phyloP scores from a whole-genome alignment of 1,140 invertebrate genomes.

The Cotesia vestalis region DNA sequence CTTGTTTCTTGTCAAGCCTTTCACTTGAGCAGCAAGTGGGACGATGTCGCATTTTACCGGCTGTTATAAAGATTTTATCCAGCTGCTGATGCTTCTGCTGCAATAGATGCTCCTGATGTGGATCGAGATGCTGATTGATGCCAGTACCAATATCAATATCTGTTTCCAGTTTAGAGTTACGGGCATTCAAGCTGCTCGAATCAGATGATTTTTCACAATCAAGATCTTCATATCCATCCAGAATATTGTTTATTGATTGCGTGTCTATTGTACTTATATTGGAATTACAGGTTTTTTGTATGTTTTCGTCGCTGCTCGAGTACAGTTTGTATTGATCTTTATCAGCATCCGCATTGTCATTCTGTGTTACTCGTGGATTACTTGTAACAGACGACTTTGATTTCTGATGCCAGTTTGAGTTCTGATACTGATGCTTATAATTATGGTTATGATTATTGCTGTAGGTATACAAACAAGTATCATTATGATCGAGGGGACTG shows the following conservation, averaged over 20 bases:
- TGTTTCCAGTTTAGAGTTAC: conserved; percentile 45
- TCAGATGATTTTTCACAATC: conserved; percentile 51
- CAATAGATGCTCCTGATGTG: conserved; percentile 34
- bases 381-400: neutral
- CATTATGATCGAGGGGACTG: conserved; percentile 30
- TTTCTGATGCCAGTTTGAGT: conserved; percentile 25
- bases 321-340: conserved; percentile 33
- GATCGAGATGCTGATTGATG: neutral
- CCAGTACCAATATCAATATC: conserved; percentile 46
- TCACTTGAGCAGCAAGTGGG: conserved; percentile 37
- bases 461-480: conserved; percentile 21
- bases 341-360: neutral
- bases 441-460: too few relatives aligned
- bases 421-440: too few relatives aligned
- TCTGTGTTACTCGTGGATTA: neutral
- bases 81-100: conserved; percentile 42
- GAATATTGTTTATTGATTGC: conserved; percentile 56
- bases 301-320: conserved; percentile 54
- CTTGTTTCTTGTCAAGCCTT: conserved; percentile 37
- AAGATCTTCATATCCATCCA: conserved; percentile 55
- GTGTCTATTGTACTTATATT: conserved; percentile 57
- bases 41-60: conserved; percentile 24
- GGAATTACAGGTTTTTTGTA: conserved; percentile 41
- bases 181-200: conserved; percentile 46
- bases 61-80: conserved; percentile 26